phyloP scores from a whole-genome alignment of 2,797 vertebrate species.

The Molothrus aeneus region DNA sequence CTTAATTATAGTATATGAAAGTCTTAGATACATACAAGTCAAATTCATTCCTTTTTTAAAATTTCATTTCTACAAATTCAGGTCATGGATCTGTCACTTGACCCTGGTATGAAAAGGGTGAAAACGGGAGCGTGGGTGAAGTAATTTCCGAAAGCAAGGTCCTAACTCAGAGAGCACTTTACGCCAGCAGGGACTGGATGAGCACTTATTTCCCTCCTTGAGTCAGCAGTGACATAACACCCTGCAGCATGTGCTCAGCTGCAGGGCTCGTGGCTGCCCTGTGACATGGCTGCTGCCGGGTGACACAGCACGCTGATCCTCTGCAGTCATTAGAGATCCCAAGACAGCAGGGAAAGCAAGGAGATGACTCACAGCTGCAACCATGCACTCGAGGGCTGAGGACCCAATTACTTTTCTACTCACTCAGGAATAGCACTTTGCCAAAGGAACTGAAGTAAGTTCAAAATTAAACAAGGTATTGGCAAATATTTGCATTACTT shows the following conservation, averaged over 20 bases:
- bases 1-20: not conserved
- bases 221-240: not conserved
- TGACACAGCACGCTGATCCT: not conserved
- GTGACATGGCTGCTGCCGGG: not conserved
- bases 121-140: not conserved
- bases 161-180: not conserved
- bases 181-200: not conserved
- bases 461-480: not conserved
- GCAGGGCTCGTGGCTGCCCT: not conserved
- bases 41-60: not conserved
- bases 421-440: not conserved
- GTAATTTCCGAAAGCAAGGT: not conserved
- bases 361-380: not conserved
- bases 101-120: not conserved
- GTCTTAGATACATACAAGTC: not conserved
- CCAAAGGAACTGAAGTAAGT: not conserved
- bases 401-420: not conserved
- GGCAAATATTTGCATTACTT: not conserved
- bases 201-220: not conserved
- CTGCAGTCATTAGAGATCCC: not conserved
- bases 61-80: not conserved
- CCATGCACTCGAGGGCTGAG: not conserved
- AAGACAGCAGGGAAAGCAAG: not conserved
- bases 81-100: not conserved
- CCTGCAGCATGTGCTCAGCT: fast-evolving